A percentile compares a stretch with the other conserved stretches of the same genome.
Conservation (phyloP, 2,797 vertebrate species). For the Cossypha dichroa region DNA sequence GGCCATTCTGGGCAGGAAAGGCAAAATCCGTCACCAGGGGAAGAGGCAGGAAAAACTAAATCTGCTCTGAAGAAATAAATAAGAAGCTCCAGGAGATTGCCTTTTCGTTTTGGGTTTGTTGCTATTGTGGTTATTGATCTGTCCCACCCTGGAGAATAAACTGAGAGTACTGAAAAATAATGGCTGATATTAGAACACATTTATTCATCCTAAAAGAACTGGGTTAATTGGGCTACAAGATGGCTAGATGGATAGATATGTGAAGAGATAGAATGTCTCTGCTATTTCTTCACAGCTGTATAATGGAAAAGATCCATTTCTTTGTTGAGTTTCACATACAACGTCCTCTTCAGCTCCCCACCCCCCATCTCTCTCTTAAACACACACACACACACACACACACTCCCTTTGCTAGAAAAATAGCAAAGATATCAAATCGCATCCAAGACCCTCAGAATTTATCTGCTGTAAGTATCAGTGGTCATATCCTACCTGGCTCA, state of each 20-base stretch:
- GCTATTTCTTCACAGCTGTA: not conserved
- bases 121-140: conserved; percentile 2
- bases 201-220: conserved; percentile 46
- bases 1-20: conserved; percentile 25
- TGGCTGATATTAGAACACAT: not conserved
- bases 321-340: not conserved
- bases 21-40: conserved; percentile 35
- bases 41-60: conserved; percentile 19
- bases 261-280: not conserved
- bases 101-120: conserved; percentile 22
- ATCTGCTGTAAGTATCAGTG: not conserved
- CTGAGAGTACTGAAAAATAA: conserved; percentile 39
- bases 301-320: conserved; percentile 36
- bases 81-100: conserved; percentile 30
- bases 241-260: conserved; percentile 4
- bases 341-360: not conserved
- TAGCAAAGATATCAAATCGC: not conserved
- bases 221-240: conserved; percentile 40
- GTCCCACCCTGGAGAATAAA: conserved; percentile 18
- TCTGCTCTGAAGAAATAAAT: conserved; percentile 34
- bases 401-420: not conserved
- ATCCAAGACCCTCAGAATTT: not conserved
- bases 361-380: not conserved
- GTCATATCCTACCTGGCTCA: not conserved
- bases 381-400: not conserved